Evolutionary conservation across 1,140 invertebrate genomes (phyloP).

Genomic region (Melipona quadrifasciata): DNA sequence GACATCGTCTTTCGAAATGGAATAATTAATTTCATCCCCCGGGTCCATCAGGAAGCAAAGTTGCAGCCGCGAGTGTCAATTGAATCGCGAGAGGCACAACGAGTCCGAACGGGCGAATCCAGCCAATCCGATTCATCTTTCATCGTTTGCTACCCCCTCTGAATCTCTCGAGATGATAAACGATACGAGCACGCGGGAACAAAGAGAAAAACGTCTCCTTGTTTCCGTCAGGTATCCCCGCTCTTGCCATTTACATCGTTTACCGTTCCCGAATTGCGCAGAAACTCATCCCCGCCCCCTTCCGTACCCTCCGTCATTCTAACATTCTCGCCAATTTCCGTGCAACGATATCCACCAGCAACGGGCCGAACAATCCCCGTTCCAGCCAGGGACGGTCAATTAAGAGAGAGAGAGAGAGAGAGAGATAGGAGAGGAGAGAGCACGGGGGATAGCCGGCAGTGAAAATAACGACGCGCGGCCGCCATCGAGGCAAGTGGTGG

Average conservation of each 20-base stretch:
- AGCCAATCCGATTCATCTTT: not conserved
- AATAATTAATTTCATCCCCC: no score
- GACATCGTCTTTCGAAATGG: no score
- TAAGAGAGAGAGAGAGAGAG: not conserved
- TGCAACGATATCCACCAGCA: not conserved
- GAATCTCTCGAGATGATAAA: not conserved
- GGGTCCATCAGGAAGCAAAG: no score
- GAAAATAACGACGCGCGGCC: conserved; percentile 1
- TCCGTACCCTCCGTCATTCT: not conserved
- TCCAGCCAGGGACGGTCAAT: conserved; percentile 4
- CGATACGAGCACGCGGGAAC: not conserved
- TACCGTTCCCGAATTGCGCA: not conserved
- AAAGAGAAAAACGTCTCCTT: not conserved
- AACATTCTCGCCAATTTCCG: not conserved
- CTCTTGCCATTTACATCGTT: not conserved
- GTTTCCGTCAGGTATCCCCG: not conserved
- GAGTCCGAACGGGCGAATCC: not conserved
- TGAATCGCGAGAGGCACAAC: no score
- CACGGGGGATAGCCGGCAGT: not conserved
- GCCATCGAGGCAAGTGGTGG: conserved; percentile 19
- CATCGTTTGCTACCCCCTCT: not conserved
- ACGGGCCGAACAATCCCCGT: not conserved
- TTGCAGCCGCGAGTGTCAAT: no score
- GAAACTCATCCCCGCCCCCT: not conserved
- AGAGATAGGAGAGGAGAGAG: not conserved